Evolutionary conservation across 2,113 vertebrate genomes (phyloP).

Genomic region (Edolisoma coerulescens): DNA sequence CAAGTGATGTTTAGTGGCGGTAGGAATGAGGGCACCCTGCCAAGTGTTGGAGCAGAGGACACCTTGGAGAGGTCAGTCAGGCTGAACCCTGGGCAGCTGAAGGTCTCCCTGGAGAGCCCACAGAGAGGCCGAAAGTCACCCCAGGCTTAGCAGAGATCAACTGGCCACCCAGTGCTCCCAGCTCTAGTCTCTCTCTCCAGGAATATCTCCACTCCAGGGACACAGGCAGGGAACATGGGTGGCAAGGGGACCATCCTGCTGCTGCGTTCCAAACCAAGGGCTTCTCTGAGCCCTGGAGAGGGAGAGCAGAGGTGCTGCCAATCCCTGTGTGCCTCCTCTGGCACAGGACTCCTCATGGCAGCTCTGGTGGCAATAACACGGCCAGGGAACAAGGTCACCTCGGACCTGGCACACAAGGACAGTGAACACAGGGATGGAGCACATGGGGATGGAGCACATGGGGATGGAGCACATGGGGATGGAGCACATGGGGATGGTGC

Average conservation of each 20-base stretch:
- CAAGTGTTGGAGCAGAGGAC: not conserved
- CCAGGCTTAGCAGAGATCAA: not conserved
- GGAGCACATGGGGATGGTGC: not conserved
- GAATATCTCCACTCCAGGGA: too few species aligned
- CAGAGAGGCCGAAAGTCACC: not conserved
- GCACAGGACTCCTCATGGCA: not conserved
- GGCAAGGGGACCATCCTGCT: accelerated
- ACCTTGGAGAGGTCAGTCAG: not conserved
- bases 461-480: not conserved
- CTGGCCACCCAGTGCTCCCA: accelerated
- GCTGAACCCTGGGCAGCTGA: not conserved
- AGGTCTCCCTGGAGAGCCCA: too few species aligned
- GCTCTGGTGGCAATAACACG: not conserved
- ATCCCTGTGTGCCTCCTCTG: accelerated
- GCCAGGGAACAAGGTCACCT: not conserved
- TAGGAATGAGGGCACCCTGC: accelerated
- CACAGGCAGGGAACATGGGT: not conserved
- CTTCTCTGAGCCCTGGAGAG: accelerated
- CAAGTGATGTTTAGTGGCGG: accelerated
- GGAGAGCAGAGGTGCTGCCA: not conserved
- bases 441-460: too few species aligned
- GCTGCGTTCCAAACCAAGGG: not conserved
- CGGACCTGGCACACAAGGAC: not conserved
- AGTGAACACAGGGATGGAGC: not conserved
- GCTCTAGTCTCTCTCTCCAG: not conserved